Conservation (phyloP, 2,113 vertebrate species). For the Axis porcinus region DNA sequence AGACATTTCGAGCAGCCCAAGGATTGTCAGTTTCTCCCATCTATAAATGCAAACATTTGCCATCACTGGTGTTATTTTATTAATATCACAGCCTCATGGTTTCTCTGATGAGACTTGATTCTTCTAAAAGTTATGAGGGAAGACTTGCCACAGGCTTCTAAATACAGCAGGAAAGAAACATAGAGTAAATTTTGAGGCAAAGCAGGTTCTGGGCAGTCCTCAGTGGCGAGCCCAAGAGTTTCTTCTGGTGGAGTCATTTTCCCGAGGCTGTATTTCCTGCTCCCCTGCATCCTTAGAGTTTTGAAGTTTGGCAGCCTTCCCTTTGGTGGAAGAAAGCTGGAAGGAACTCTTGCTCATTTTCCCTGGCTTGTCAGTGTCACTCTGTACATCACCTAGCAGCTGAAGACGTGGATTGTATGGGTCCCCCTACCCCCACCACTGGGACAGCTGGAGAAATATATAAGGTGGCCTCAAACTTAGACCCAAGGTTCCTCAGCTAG, state of each 20-base stretch:
- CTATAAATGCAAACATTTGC: not conserved
- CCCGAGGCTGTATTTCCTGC: not conserved
- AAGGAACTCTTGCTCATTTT: slow-evolving; percentile 8
- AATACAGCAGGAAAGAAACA: not conserved
- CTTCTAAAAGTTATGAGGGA: not conserved
- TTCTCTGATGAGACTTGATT: not conserved
- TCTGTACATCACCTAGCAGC: not conserved
- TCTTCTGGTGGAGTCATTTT: not conserved
- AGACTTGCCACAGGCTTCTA: not conserved
- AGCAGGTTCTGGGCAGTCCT: slow-evolving; percentile 7
- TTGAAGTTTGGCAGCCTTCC: not conserved
- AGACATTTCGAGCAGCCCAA: not conserved
- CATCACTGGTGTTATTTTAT: not conserved
- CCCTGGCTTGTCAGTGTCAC: not conserved
- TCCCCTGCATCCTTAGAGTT: not conserved
- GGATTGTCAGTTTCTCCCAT: not conserved
- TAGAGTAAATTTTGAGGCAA: not conserved
- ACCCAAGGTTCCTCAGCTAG: slow-evolving; percentile 24
- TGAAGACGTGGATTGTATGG: slow-evolving; percentile 19
- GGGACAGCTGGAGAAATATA: not conserved
- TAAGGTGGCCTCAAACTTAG: slow-evolving; percentile 44
- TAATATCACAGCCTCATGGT: not conserved
- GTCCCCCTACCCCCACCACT: not conserved
- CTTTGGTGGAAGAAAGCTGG: slow-evolving; percentile 1
- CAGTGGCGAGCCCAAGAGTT: not conserved